Conservation (phyloP, 2,113 vertebrate genomes). For the cattle (Bos taurus) region ARS-UCD2.0 NC_037333.1:68901501-68902000, state of each 20-base stretch:
- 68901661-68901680: background rate
- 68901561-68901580: constrained; percentile 34
- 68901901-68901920: constrained; percentile 25
- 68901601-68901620: background rate
- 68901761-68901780: background rate
- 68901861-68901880: background rate
- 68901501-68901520: background rate
- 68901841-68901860: background rate
- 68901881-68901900: background rate
- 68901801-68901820: background rate
- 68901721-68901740: background rate
- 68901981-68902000: background rate
- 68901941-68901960: background rate
- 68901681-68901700: background rate
- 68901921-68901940: background rate
- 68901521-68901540: background rate
- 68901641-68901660: background rate
- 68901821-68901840: constrained; percentile 6
- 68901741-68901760: background rate
- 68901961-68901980: background rate
- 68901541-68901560: background rate
- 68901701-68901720: background rate
- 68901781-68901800: background rate
- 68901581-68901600: background rate
- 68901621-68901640: background rate